Base-by-base conservation (phyloP, 2,113 vertebrate species). In the Scopus umbretta region DNA sequence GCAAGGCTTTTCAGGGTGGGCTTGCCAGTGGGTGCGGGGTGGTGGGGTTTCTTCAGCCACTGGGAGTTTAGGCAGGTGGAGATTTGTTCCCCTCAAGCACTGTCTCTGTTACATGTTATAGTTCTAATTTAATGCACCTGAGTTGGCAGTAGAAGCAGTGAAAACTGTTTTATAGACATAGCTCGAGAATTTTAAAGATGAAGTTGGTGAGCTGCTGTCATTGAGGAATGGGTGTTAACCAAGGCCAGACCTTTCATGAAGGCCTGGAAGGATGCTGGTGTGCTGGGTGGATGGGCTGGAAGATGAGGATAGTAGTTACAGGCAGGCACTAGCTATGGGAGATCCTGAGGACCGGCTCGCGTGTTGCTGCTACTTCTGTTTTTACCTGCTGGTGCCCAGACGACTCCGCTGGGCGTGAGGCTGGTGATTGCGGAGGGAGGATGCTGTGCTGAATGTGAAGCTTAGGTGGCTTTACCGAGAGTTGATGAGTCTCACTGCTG, bases 401-500 rank as follows among this genome's bases (percentile, higher is more conserved):
- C 49, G 78, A 71, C 80, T 49, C 42, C 0, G 5, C 34, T 3
- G 17, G 3, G 43, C 56, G 1, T 1, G 0, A 1, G 29, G 36
- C 56, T 13, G 79, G 34, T 40, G 58, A 34, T 63, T 3, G 0
- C 22, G 1, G 38, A 9, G 36, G 82, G 47, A 49, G 21, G 62
- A 20, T 27, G 67, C 45, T 7, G 34, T 4, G n/a, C 59, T 7
- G 59, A 2, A 1, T 2, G 0, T 0, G 58, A 36, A 7, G 11
- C 8, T 55, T 6, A 23, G 1, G 7, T 70, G 86, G 63, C 76
- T 22, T 45, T 22, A 29, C 42, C 26, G 1, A 20, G 2, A 38
- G 0, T 58, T 3, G 0, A 4, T 15, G 2, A 9, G 1, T 6
- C n/a, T 40, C 2, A 0, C 43, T 1, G 80, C 81, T 5, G 1